Evolutionary conservation across 2,797 vertebrate genomes (phyloP).

Genomic region (Notamacropus eugenii): DNA sequence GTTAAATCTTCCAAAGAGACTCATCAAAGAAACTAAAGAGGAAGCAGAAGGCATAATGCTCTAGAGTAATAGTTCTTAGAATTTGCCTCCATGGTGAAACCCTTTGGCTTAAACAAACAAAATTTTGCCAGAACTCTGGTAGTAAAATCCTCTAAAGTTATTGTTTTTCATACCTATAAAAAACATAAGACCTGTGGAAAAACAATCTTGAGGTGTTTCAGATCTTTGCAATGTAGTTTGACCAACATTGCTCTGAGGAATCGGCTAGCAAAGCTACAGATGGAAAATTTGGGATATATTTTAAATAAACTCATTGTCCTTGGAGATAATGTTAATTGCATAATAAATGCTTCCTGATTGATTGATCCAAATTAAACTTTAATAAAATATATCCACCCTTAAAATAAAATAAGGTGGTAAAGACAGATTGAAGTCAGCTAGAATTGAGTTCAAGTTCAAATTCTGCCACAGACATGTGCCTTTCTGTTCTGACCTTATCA

Average conservation of each 20-base stretch:
- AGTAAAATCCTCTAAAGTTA: background rate
- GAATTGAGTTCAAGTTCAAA: background rate
- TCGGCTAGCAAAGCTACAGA: background rate
- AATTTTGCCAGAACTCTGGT: background rate
- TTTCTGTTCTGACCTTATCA: too few species aligned
- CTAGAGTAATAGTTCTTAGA: background rate
- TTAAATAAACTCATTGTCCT: background rate
- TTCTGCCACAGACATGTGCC: background rate
- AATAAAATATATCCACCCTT: background rate
- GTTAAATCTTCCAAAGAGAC: background rate
- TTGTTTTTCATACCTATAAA: background rate
- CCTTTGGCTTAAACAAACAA: background rate
- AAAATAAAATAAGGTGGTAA: background rate
- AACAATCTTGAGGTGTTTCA: background rate
- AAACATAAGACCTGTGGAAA: background rate
- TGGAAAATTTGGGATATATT: background rate
- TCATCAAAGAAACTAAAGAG: constrained; percentile 42
- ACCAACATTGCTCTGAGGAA: background rate
- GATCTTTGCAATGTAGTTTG: background rate
- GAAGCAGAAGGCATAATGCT: background rate
- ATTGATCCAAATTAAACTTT: background rate
- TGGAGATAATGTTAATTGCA: background rate
- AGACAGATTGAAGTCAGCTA: background rate
- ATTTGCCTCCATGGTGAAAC: background rate
- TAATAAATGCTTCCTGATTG: background rate